These are phyloP conservation scores for Mormyrus proboscirostris DNA, from an alignment of 2,797 vertebrate genomes.

Conservation along the genomic window DNA sequence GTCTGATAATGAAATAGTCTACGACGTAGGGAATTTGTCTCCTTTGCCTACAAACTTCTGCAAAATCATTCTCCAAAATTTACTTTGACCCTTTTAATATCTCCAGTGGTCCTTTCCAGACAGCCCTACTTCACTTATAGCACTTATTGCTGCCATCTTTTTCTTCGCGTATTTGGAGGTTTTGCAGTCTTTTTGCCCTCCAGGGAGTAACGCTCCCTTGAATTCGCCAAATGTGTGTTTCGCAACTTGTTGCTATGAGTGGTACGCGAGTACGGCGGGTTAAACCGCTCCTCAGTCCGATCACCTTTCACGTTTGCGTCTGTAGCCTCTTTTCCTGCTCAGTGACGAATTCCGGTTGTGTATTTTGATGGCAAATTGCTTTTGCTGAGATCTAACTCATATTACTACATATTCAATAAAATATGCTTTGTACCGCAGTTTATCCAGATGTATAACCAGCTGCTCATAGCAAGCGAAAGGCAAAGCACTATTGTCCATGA, in stretches of 20 bases:
- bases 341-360: slow-evolving; percentile 11
- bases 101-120: not conserved
- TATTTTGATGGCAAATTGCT: slow-evolving; percentile 53
- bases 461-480: not conserved
- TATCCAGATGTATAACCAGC: slow-evolving; percentile 7
- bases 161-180: not conserved
- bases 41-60: not conserved
- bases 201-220: not conserved
- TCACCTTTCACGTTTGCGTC: not conserved
- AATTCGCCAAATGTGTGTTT: slow-evolving; percentile 8
- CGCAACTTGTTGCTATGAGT: slow-evolving; percentile 26
- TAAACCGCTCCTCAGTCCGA: not conserved
- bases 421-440: slow-evolving; percentile 27
- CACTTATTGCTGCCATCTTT: not conserved
- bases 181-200: not conserved
- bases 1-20: slow-evolving; percentile 3
- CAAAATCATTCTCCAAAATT: not conserved
- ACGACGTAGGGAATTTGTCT: not conserved
- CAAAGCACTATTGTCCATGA: not conserved
- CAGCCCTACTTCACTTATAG: not conserved
- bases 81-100: not conserved
- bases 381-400: slow-evolving; percentile 51
- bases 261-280: not conserved
- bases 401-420: slow-evolving; percentile 59
- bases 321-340: not conserved